Base-by-base conservation (phyloP, 1,140 invertebrate genomes). In the Bilobella aurantiaca region DNA sequence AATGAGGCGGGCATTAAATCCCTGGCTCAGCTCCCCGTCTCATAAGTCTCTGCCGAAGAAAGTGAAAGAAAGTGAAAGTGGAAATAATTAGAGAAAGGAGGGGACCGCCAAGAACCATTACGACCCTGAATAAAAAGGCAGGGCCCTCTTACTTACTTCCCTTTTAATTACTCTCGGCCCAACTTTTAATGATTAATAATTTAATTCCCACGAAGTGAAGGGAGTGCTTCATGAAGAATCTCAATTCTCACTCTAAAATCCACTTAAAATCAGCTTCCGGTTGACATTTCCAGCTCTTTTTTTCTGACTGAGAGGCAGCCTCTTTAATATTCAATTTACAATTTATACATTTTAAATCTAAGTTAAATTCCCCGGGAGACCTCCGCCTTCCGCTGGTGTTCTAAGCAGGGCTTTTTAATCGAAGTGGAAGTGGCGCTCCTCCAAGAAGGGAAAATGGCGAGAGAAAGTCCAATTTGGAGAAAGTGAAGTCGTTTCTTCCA, bases 121-220 rank as follows among this genome's bases (percentile, higher is more conserved):
- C 23, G 8, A 14, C 12, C 49, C 12, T 56, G 8, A 5, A 56
- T 56, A 12, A 14, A 23, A 56, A 25, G 12, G 5, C 37, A 8
- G n/a, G 23, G 23, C 25, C 25, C 49, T 56, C 5, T 23, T 56
- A 14, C 21, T 23, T 23, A 12, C 49, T 5, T 23, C 23, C 23
- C 49, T 67, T 53, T 67, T 67, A 67, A 67, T 67, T 67, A 63
- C 65, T 67, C 16, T 12, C 5, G 28, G 60, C 31, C 58, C 62
- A 59, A 62, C 62, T 67, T 42, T 46, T 67, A 63, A 67, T 67
- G 61, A 67, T 67, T 67, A 67, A 67, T 67, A 67, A 67, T 42
- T 66, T 25, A 57, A 59, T 37, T 34, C 21, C 14, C 8, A 18
- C 12, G 1, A 31, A 63, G 53, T 28, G 61, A 57, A 12, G 47